Conservation (phyloP, 2,797 vertebrate species). For the Argyrosomus regius region DNA sequence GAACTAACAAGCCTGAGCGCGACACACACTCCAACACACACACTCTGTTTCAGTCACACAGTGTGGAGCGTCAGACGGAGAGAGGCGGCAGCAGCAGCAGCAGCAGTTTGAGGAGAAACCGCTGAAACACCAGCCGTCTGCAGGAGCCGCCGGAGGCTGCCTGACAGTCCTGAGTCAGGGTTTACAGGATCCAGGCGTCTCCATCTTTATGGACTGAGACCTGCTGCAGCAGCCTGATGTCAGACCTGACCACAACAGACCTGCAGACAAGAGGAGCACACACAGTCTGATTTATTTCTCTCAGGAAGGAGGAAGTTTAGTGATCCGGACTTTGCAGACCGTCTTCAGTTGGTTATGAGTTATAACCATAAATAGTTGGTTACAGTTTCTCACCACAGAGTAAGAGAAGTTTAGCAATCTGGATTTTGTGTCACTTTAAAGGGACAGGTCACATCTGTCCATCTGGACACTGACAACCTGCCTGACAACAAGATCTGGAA, state of each 20-base stretch:
- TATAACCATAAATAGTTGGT: no score
- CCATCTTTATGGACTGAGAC: slow-evolving; percentile 36
- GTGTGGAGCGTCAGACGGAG: slow-evolving; percentile 32
- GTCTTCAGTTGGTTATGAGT: no score
- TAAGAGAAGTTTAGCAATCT: background rate
- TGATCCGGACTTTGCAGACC: background rate
- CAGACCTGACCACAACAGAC: background rate
- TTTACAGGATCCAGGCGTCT: background rate
- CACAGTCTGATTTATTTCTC: background rate
- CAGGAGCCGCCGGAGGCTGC: slow-evolving; percentile 27
- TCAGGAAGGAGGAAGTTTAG: background rate
- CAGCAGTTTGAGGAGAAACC: slow-evolving; percentile 35
- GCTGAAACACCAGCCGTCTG: slow-evolving; percentile 18
- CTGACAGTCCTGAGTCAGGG: slow-evolving; percentile 45
- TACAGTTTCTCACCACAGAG: background rate
- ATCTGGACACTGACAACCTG: no score
- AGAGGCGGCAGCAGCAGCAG: slow-evolving; percentile 27
- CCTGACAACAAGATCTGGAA: no score
- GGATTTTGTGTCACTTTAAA: background rate
- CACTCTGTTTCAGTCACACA: slow-evolving; percentile 26
- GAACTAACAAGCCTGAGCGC: slow-evolving; percentile 63
- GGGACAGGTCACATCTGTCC: background rate
- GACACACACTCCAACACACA: slow-evolving; percentile 38
- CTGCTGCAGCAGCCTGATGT: slow-evolving; percentile 24
- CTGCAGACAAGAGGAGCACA: background rate